phyloP scores from a whole-genome alignment of 2,113 vertebrate genomes.

The Ciconia boyciana region DNA sequence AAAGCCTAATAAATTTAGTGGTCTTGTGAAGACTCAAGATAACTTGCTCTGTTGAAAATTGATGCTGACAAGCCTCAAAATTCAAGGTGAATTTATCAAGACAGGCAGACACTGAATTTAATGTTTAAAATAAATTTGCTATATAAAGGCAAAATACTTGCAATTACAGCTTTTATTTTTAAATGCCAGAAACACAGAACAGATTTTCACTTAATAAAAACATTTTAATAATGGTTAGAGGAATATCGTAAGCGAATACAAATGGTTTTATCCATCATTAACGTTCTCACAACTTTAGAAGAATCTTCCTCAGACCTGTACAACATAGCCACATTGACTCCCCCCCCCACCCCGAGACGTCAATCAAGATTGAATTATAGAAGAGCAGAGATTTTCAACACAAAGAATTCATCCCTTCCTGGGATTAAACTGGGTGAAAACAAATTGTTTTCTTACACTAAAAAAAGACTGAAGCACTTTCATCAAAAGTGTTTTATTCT shows the following conservation, averaged over 20 bases:
- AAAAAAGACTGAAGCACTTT: neutral
- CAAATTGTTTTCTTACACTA: neutral
- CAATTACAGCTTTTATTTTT: neutral
- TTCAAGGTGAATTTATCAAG: neutral
- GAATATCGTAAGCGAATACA: neutral
- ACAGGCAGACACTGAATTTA: neutral
- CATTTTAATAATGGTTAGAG: neutral
- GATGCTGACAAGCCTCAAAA: neutral
- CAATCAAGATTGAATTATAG: neutral
- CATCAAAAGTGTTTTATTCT: neutral
- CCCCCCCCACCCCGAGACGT: too few relatives aligned
- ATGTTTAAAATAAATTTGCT: neutral
- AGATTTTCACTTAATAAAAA: neutral
- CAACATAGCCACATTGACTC: fast-evolving
- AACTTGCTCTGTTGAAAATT: neutral
- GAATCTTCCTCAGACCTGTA: neutral
- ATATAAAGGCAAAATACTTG: neutral
- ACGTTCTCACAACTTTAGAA: neutral
- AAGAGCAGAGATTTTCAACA: neutral
- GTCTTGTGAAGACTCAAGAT: neutral
- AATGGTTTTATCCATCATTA: neutral
- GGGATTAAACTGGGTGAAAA: neutral
- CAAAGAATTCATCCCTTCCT: neutral
- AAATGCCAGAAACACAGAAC: neutral
- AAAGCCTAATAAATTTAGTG: constrained; percentile 16